Base-by-base conservation (phyloP, 2,888 invertebrate species). In the Tachystola acroxantha region DNA sequence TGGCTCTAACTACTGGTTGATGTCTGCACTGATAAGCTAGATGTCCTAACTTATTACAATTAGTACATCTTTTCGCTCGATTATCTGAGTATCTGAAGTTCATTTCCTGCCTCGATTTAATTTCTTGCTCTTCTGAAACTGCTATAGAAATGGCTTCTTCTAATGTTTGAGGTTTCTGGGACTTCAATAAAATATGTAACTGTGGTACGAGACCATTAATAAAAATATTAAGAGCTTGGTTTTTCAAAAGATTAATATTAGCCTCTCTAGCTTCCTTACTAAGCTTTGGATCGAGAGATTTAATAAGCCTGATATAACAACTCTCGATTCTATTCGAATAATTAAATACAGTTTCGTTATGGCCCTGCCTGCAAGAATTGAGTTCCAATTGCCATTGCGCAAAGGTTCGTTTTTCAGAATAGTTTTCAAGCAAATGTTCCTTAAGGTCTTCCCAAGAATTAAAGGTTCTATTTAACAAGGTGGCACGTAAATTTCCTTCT, bases 181-280 rank as follows among this genome's bases (percentile, higher is more conserved):
- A 55, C 43, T 57, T 63, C 13, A 64, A 44, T 34, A 62, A 42
- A 34, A 61, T 45, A 7, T 50, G 43, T 9, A 64, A 35, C 32
- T 63, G 53, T 37, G 46, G 52, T 28, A 45, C 39, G 39, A 64
- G 44, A 10, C 59, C 60, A 34, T 45, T 53, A 3, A 61, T 43
- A 40, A 63, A 64, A 34, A 57, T 55, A 28, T 53, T 56, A 29
- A 57, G 34, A 5, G 59, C 57, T 52, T 63, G 56, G 14, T 40
- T 48, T 47, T 57, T 54, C 35, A 57, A 42, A 31, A 64, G 35
- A 33, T 57, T 44, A 3, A 52, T 13, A 22, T 49, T 45, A 4
- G 50, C 54, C 24, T 42, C 14, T 7, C 24, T 20, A 20, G 32
- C 13, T 30, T 28, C 30, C 9, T 30, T 29, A 16, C 5, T 37